Base-by-base conservation (phyloP, 2,797 vertebrate species). In the Echiichthys vipera region DNA sequence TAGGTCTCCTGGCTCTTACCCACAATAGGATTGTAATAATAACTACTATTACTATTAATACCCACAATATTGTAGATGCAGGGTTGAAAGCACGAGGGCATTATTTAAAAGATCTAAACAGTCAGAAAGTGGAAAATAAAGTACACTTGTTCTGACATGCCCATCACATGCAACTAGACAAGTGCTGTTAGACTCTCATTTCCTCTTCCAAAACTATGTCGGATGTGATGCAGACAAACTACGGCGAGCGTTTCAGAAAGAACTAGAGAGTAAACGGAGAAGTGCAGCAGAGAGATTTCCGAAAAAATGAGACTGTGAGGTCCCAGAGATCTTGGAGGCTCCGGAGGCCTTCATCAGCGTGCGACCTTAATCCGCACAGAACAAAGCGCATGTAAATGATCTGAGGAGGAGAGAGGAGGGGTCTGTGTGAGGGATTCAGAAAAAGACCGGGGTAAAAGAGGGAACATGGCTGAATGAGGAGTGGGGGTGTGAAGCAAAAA, bases 351-450 rank as follows among this genome's bases (percentile, higher is more conserved):
- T 84, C 77, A 78, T 82, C 72, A 78, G 82, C 42, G 24, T 18
- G 40, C 12, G 69, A 87, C 85, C 85, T 89, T 90, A 90, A 91
- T 91, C 89, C 86, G 81, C 58, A 36, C 62, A 37, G 85, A 90
- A 89, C 84, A 88, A 89, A 87, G 81, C 49, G 2, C 55, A 70
- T 83, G 74, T 81, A 81, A 89, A 88, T 87, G 80, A 88, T 87
- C 81, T 63, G 73, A 74, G 59, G 39, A 30, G 53, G 50, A 25
- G 46, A 61, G 78, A 20, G 81, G 51, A 55, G 71, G 70, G 57
- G 74, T 32, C n/a, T n/a, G n/a, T 70, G 67, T 18, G 56, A 64
- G 54, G 58, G 76, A 80, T 74, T 53, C 56, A 55, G 72, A 53
- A 43, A 77, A 68, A 71, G 29, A 72, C 12, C 12, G 24, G 49